Percentiles rank a stretch among this genome's conserved stretches.
phyloP scores from a whole-genome alignment of 2,888 invertebrate species.

The Eumerus sabulonum region DNA sequence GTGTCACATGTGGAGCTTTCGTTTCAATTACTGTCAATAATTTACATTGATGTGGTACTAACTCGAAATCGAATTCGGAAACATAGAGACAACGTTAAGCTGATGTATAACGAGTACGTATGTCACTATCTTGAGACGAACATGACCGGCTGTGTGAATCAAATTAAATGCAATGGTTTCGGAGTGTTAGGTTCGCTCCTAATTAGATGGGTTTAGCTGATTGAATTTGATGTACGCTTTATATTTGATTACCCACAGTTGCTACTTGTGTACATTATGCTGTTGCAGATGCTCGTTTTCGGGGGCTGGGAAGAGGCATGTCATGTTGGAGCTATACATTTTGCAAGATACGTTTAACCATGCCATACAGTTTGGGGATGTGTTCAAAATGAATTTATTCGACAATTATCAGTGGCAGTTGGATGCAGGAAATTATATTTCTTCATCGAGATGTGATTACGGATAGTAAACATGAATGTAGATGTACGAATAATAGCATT shows the following conservation, averaged over 20 bases:
- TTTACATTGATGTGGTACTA: slow-evolving; percentile 56
- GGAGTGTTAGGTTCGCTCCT: neutral
- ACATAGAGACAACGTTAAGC: neutral
- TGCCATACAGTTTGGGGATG: no score
- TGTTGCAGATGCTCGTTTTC: neutral
- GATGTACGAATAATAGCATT: no score
- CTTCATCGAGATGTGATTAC: no score
- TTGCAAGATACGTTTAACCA: no score
- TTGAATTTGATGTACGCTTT: slow-evolving; percentile 26
- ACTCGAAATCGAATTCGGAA: slow-evolving; percentile 39
- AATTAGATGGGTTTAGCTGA: slow-evolving; percentile 20
- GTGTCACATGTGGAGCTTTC: slow-evolving; percentile 34
- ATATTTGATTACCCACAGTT: slow-evolving; percentile 16
- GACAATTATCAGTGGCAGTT: no score
- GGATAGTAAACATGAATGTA: no score
- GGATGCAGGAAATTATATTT: no score
- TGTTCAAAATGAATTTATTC: no score
- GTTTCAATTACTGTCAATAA: slow-evolving; percentile 59
- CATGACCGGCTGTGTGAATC: neutral
- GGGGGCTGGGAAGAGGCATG: no score
- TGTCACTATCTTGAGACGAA: no score
- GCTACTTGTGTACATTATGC: slow-evolving; percentile 1
- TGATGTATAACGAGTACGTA: no score
- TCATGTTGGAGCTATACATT: no score
- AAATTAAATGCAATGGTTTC: neutral